These are phyloP conservation scores for Sitophilus oryzae DNA, from an alignment of 1,140 invertebrate species.

Conservation along the genomic window DNA sequence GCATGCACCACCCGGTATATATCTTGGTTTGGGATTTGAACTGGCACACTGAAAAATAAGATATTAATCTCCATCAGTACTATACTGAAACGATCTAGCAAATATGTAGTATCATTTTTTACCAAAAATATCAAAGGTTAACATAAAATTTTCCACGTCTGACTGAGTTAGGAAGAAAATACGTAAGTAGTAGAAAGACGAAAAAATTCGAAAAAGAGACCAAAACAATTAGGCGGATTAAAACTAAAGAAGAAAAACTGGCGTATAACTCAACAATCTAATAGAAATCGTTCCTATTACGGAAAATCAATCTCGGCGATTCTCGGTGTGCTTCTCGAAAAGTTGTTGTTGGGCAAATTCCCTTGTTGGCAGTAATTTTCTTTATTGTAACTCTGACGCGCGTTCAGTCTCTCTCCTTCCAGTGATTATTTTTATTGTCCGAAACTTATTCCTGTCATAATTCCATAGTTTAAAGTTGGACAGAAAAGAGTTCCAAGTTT, in stretches of 20 bases:
- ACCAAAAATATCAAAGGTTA: no score
- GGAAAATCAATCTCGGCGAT: conserved; percentile 16
- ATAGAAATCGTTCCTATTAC: conserved; percentile 14
- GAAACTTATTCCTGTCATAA: not conserved
- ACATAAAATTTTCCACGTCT: no score
- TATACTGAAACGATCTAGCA: no score
- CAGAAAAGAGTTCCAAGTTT: no score
- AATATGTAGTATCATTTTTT: no score
- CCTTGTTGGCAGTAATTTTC: conserved; percentile 8
- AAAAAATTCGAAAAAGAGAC: conserved; percentile 10
- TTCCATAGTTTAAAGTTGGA: not conserved
- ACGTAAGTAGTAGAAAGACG: no score
- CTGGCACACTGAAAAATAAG: no score
- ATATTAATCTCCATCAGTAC: no score
- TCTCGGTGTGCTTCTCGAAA: conserved; percentile 12
- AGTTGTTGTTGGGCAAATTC: conserved; percentile 10
- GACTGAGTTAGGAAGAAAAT: no score
- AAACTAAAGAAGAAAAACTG: conserved; percentile 5
- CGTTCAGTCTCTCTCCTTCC: not conserved
- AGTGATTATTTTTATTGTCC: not conserved
- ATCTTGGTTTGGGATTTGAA: no score
- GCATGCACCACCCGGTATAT: no score
- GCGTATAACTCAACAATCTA: conserved; percentile 11
- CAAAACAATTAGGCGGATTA: conserved; percentile 20
- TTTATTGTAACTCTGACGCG: not conserved